Conservation (phyloP, 1,140 invertebrate genomes). For the Pogonomyrmex californicus region DNA sequence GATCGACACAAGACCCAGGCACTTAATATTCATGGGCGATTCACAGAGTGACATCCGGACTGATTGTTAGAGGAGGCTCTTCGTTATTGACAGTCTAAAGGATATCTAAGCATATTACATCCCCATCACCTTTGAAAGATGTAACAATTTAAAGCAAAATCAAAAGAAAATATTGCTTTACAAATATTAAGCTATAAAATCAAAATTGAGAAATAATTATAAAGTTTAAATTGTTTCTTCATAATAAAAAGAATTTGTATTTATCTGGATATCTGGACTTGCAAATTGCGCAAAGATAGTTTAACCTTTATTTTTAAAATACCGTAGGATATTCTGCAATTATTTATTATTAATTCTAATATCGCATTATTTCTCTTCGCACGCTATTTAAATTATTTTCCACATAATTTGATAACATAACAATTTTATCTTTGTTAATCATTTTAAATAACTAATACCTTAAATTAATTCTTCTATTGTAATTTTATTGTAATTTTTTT, state of each 20-base stretch:
- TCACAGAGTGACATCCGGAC: conserved; percentile 66
- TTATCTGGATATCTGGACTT: neutral
- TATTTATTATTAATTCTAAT: neutral
- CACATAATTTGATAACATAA: neutral
- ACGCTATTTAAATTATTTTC: no score
- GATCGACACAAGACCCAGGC: conserved; percentile 67
- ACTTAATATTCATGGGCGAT: conserved; percentile 70
- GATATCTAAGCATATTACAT: conserved; percentile 56
- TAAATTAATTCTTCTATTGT: neutral
- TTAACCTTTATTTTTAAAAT: neutral
- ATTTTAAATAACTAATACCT: neutral
- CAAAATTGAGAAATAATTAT: neutral
- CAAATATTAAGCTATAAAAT: neutral
- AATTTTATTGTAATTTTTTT: neutral
- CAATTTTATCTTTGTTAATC: neutral
- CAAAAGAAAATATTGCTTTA: neutral
- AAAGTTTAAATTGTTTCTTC: neutral
- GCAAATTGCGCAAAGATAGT: neutral
- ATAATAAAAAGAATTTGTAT: neutral
- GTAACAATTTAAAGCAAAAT: neutral
- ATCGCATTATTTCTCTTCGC: no score
- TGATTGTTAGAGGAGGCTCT: conserved; percentile 65
- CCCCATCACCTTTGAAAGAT: neutral
- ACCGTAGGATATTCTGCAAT: neutral
- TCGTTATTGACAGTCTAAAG: conserved; percentile 47